A percentile compares a stretch with the other conserved stretches of the same genome.
These are phyloP conservation scores for Psilopogon haemacephalus DNA, from an alignment of 2,113 vertebrate genomes.

Conservation along the genomic window DNA sequence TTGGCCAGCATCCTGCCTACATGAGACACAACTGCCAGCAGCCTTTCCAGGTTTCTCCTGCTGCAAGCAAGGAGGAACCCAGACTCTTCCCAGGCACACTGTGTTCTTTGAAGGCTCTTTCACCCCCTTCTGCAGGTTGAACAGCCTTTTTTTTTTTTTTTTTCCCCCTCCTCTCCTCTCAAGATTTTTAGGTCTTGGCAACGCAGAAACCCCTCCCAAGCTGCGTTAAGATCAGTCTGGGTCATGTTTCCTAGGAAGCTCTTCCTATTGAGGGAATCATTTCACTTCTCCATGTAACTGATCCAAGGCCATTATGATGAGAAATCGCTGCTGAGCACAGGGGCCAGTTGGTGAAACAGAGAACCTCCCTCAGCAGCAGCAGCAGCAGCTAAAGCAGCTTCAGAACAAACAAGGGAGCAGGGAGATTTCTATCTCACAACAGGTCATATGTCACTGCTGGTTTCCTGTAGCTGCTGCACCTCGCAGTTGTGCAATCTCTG, in stretches of 20 bases:
- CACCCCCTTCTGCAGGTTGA: neutral
- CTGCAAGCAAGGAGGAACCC: neutral
- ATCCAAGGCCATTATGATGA: neutral
- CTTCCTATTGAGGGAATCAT: neutral
- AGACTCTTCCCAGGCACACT: neutral
- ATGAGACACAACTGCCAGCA: neutral
- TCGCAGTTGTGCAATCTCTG: neutral
- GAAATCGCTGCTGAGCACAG: neutral
- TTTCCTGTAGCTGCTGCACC: neutral
- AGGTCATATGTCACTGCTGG: neutral
- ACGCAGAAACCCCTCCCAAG: rapidly evolving
- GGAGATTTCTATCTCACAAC: neutral
- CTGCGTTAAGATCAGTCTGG: rapidly evolving
- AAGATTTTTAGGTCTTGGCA: neutral
- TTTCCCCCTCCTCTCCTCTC: neutral
- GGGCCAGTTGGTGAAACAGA: neutral
- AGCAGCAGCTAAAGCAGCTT: neutral
- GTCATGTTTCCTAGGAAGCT: neutral
- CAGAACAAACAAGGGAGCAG: neutral
- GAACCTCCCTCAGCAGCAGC: neutral
- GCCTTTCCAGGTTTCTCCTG: neutral
- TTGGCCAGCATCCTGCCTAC: neutral
- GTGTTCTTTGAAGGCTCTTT: neutral
- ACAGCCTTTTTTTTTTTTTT: neutral
- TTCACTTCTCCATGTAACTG: neutral